phyloP scores from a whole-genome alignment of 2,888 invertebrate genomes.

The Thereva unica region DNA sequence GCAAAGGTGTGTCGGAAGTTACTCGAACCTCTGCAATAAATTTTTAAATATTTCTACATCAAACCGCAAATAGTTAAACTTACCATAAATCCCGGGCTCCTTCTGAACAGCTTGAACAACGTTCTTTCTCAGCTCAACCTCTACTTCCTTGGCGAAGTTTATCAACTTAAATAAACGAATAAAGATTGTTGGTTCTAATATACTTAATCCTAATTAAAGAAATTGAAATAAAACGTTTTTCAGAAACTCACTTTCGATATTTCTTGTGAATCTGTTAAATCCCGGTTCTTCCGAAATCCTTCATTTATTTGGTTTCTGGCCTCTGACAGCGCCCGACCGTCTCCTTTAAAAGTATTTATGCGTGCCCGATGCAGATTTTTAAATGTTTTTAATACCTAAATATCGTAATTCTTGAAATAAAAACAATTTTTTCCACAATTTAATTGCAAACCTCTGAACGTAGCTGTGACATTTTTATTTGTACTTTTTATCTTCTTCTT shows the following conservation, averaged over 20 bases:
- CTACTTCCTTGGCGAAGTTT: conserved; percentile 69
- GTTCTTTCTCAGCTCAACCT: conserved; percentile 70
- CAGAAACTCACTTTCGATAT: conserved; percentile 65
- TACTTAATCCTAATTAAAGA: too few species aligned
- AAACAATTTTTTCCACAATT: too few species aligned
- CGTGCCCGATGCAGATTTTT: conserved; percentile 75
- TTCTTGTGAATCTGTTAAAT: conserved; percentile 63
- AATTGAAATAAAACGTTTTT: neutral
- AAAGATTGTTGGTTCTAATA: neutral
- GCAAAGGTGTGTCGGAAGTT: conserved; percentile 63
- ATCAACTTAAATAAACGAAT: conserved; percentile 62
- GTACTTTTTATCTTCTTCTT: too few species aligned
- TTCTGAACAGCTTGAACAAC: conserved; percentile 74
- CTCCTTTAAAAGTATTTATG: conserved; percentile 68
- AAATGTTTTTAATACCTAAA: conserved; percentile 62
- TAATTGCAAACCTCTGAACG: too few species aligned
- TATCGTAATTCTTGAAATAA: too few species aligned
- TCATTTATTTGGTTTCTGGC: conserved; percentile 75
- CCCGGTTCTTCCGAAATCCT: conserved; percentile 71
- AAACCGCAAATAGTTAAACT: conserved; percentile 41
- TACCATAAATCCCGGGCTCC: conserved; percentile 71
- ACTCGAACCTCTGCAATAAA: conserved; percentile 65
- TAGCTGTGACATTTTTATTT: too few species aligned
- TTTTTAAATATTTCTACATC: neutral
- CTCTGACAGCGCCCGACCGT: conserved; percentile 65